Conservation (phyloP, 2,113 vertebrate genomes). For the Chaetodon auriga region DNA sequence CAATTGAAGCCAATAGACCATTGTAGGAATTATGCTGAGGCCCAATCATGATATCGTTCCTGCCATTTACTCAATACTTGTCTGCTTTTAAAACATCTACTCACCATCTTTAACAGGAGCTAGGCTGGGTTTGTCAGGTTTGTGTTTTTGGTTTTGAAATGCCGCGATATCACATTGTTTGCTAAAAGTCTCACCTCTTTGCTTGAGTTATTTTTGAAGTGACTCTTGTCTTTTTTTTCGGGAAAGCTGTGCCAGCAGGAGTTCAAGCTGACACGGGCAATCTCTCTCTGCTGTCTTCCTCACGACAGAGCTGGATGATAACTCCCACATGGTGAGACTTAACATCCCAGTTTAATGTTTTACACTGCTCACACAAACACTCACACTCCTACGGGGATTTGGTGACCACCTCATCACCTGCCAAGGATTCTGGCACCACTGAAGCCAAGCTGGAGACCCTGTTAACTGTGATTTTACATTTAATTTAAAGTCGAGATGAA, state of each 20-base stretch:
- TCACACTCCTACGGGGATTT: constrained; percentile 2
- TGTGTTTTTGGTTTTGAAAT: not conserved
- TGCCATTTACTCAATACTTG: no score
- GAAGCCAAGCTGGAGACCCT: not conserved
- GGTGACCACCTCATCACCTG: constrained; percentile 3
- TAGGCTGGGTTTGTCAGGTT: not conserved
- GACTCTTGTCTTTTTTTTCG: not conserved
- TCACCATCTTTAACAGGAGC: not conserved
- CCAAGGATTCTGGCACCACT: not conserved
- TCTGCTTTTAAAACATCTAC: no score
- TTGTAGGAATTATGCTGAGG: no score
- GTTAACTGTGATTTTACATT: not conserved
- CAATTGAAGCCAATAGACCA: no score
- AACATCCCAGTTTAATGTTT: constrained; percentile 25
- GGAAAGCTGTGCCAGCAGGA: not conserved
- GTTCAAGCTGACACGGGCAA: constrained; percentile 10
- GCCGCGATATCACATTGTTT: not conserved
- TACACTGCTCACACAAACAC: not conserved
- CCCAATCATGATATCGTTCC: no score
- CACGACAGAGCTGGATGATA: constrained; percentile 9
- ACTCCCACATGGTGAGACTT: constrained; percentile 29
- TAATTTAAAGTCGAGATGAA: not conserved
- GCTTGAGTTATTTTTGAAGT: constrained; percentile 1
- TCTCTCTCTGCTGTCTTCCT: not conserved
- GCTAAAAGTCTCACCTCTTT: not conserved